A percentile compares a stretch with the other conserved stretches of the same genome.
Evolutionary conservation across 2,888 invertebrate species (phyloP).

Genomic region (Orchestes rusci): DNA sequence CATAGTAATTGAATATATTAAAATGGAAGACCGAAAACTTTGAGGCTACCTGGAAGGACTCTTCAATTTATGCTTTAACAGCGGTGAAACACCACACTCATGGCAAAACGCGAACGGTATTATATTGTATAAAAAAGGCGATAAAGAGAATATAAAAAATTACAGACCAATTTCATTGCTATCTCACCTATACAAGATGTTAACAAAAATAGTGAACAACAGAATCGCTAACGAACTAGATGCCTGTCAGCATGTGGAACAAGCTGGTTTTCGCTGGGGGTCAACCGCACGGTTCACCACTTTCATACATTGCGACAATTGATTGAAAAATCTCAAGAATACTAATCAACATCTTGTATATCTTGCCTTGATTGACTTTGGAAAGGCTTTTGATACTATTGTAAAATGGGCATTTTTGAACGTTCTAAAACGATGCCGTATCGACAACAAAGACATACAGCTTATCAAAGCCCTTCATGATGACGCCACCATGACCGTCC

Average conservation of each 20-base stretch:
- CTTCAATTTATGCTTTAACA: neutral
- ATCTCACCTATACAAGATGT: neutral
- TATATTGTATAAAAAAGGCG: neutral
- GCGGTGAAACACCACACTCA: neutral
- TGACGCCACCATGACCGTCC: neutral
- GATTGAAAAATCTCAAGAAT: too few relatives aligned
- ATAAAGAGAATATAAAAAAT: too few relatives aligned
- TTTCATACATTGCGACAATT: neutral
- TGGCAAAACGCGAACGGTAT: neutral
- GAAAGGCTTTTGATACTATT: neutral
- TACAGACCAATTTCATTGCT: too few relatives aligned
- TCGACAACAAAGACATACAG: constrained; percentile 1
- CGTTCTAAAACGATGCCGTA: constrained; percentile 1
- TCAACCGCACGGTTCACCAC: neutral
- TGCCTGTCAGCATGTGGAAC: too few relatives aligned
- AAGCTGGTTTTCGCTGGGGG: neutral
- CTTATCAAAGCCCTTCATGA: constrained; percentile 1
- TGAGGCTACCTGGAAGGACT: neutral
- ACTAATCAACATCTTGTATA: neutral
- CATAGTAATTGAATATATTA: neutral
- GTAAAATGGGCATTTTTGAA: neutral
- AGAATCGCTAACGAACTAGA: neutral
- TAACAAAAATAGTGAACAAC: too few relatives aligned
- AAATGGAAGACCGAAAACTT: neutral
- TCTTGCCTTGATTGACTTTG: neutral